Evolutionary conservation across 2,113 vertebrate genomes (phyloP).

Genomic region (Albula glossodonta): DNA sequence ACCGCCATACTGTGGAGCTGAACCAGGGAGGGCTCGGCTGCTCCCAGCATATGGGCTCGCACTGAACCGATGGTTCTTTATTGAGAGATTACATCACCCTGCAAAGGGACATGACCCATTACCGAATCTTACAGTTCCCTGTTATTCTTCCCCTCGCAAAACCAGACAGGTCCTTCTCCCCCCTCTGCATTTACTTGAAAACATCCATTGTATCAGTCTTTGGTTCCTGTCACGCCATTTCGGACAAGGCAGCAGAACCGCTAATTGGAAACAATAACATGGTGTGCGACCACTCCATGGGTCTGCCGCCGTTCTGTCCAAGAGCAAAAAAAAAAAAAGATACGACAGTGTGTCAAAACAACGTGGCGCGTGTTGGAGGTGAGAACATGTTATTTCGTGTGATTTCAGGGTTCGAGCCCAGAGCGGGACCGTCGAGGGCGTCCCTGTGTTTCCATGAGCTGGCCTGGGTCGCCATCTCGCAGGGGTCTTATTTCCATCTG

Average conservation of each 20-base stretch:
- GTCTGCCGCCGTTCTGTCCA: slow-evolving; percentile 16
- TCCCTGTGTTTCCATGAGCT: slow-evolving; percentile 2
- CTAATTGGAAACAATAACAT: slow-evolving; percentile 56
- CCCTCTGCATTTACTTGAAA: slow-evolving; percentile 10
- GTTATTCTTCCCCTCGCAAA: slow-evolving; percentile 40
- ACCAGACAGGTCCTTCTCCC: slow-evolving; percentile 31
- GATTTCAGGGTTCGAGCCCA: slow-evolving; percentile 35
- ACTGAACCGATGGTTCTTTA: slow-evolving; percentile 42
- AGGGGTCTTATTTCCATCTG: slow-evolving; percentile 6
- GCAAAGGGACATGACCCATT: slow-evolving; percentile 53
- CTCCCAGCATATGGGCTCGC: slow-evolving; percentile 40
- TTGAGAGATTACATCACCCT: slow-evolving; percentile 59
- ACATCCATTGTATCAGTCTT: slow-evolving; percentile 20
- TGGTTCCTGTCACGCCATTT: slow-evolving; percentile 31
- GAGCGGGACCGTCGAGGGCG: neutral
- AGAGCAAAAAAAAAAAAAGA: neutral
- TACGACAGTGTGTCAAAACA: slow-evolving; percentile 58
- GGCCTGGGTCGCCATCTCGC: neutral
- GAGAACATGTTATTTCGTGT: slow-evolving; percentile 13
- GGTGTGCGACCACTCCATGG: slow-evolving; percentile 4
- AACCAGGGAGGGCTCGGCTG: slow-evolving; percentile 31
- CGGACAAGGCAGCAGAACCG: neutral
- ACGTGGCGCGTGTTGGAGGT: neutral
- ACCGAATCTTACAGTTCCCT: slow-evolving; percentile 44
- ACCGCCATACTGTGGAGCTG: slow-evolving; percentile 1